Evolutionary conservation across 1,140 invertebrate species (phyloP).

Genomic region (Brachionus asplanchnoidis): DNA sequence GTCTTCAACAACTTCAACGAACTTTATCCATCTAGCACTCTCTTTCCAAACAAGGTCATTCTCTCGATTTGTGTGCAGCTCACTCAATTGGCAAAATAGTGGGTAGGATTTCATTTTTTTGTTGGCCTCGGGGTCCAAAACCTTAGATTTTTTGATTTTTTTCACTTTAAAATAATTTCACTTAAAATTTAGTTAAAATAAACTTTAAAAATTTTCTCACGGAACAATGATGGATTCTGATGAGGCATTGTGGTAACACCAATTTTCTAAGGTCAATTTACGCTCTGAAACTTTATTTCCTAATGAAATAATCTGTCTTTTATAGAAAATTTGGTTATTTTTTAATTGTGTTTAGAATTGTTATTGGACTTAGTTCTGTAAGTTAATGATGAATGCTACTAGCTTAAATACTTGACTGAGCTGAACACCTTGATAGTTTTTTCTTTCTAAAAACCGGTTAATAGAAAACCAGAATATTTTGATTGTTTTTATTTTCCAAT

Average conservation of each 20-base stretch:
- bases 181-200: not conserved
- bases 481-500: not conserved
- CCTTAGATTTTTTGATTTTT: not conserved
- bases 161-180: not conserved
- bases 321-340: not conserved
- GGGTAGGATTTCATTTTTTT: not conserved
- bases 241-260: not conserved
- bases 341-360: not conserved
- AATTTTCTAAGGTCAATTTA: not conserved
- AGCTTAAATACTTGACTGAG: not conserved
- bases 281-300: not conserved
- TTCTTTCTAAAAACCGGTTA: not conserved
- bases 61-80: not conserved
- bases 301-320: not conserved
- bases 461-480: not conserved
- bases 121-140: not conserved
- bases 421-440: not conserved
- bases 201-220: not conserved
- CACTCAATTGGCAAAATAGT: slow-evolving; percentile 36
- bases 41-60: slow-evolving; percentile 30
- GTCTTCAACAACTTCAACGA: slow-evolving; percentile 57
- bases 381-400: not conserved
- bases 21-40: slow-evolving; percentile 56
- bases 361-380: not conserved
- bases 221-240: not conserved